phyloP scores from a whole-genome alignment of 2,888 invertebrate genomes.

The Trichopria drosophilae region DNA sequence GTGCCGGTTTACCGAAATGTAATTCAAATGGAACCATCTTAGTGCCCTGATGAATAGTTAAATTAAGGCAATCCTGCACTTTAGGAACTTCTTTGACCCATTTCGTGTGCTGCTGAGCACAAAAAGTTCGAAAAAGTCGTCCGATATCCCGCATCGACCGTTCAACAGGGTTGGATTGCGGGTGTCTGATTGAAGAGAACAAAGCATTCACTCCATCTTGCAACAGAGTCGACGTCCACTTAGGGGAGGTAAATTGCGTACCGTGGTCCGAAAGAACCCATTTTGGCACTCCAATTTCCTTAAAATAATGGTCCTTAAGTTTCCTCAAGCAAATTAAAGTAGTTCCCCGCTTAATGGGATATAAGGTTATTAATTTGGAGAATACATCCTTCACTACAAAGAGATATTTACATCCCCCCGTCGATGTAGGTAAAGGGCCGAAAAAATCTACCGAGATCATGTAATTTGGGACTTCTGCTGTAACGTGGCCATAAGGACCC shows the following conservation, averaged over 20 bases:
- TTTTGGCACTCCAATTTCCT: too few relatives aligned
- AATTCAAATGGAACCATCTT: not conserved
- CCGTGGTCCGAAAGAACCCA: constrained; percentile 22
- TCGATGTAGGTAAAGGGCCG: not conserved
- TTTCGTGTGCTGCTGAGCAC: too few relatives aligned
- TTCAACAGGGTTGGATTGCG: not conserved
- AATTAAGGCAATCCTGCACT: not conserved
- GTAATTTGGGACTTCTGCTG: not conserved
- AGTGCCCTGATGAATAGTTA: not conserved
- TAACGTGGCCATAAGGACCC: not conserved
- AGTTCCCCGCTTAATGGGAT: not conserved
- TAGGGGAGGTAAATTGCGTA: constrained; percentile 4
- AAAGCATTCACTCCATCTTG: not conserved
- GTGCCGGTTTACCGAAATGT: not conserved
- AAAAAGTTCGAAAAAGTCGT: not conserved
- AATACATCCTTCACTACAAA: not conserved
- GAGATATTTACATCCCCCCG: not conserved
- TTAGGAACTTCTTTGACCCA: not conserved
- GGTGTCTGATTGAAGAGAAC: not conserved
- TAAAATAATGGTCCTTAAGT: too few relatives aligned
- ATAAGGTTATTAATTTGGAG: not conserved
- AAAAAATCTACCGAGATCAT: not conserved
- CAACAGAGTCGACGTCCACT: not conserved
- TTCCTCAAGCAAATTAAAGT: not conserved
- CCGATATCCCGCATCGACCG: not conserved